Base-by-base conservation (phyloP, 2,888 invertebrate species). In the Patella caerulea region DNA sequence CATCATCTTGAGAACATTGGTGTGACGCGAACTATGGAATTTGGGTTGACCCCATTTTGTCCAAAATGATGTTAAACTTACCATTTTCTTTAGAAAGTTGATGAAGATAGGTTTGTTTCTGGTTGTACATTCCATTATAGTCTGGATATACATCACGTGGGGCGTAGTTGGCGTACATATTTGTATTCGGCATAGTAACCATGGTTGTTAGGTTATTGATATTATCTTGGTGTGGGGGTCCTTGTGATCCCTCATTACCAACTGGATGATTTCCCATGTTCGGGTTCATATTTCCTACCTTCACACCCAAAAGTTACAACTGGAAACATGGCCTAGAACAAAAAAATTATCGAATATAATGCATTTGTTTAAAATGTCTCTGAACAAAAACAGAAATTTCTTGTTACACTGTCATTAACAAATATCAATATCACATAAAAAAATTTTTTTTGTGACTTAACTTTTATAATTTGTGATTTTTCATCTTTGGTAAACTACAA, bases 231-330 rank as follows among this genome's bases (percentile, higher is more conserved):
- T 65, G 65, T n/a, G 79, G 53, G 55, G 74, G 75, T 71, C 72
- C 53, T 12, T 52, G 56, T n/a, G 71, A 24, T 19, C 54, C 65
- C 73, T 75, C 77, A 70, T 55, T 73, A 71, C 29, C 72, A 19
- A 73, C 54, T 56, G 76, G 75, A 34, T 75, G 75, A 71, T 76
- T 78, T 53, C 76, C 78, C 76, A 78, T 75, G 52, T 74, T 77
- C 69, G 73, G 80, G 78, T 80, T 80, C 80, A 80, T 80, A 52
- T 9, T 79, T 54, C 74, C 73, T 69, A 65, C 53, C 74, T 74
- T 74, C 74, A 74, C 59, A 74, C 45, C 17, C 65, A 74, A 74
- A 52, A 74, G 15, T 45, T 59, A 15, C 74, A 65, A 59, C 74
- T 34, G 52, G 52, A 74, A 19, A 74, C 74, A 59, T 17, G 45